Evolutionary conservation across 2,113 vertebrate species (phyloP).

Genomic region (Spheniscus mendiculus): DNA sequence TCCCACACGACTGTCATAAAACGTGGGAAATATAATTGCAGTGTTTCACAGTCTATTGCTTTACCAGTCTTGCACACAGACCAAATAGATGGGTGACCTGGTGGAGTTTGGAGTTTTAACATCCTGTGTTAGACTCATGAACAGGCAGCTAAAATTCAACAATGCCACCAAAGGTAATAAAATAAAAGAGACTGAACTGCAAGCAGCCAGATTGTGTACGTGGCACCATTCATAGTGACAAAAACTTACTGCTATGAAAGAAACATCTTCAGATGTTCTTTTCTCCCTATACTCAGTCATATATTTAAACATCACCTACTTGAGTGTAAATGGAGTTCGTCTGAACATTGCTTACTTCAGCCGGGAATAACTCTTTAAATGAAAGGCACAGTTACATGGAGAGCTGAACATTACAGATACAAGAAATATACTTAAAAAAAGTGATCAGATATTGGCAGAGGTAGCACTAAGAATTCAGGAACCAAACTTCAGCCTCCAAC

Average conservation of each 20-base stretch:
- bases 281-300: neutral
- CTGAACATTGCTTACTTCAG: neutral
- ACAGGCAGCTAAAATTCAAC: neutral
- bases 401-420: neutral
- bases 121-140: neutral
- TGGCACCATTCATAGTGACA: neutral
- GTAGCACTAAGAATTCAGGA: neutral
- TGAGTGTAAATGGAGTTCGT: neutral
- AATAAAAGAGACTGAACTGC: neutral
- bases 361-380: neutral
- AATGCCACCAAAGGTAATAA: neutral
- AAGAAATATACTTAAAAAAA: neutral
- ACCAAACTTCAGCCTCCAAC: neutral
- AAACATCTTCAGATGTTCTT: neutral
- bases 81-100: neutral
- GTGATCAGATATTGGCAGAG: neutral
- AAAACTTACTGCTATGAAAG: neutral
- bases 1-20: neutral
- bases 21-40: neutral
- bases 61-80: neutral
- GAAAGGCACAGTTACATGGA: neutral
- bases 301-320: neutral
- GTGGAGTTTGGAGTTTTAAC: neutral
- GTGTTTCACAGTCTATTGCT: neutral
- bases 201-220: neutral